Base-by-base conservation (phyloP, 2,888 invertebrate species). In the Acrobeloides nanus region DNA sequence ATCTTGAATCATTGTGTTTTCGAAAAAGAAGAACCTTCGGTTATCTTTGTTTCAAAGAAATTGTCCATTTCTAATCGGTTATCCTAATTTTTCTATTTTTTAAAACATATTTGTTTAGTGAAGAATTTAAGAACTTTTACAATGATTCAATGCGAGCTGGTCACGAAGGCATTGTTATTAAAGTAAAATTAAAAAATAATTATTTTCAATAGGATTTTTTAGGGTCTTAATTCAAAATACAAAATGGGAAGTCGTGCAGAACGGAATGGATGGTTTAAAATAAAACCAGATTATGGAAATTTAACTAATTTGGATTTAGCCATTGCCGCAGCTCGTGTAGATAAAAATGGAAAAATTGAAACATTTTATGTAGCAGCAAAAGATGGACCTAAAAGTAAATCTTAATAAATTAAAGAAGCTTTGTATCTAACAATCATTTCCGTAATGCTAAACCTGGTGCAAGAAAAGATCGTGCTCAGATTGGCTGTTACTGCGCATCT, bases 141-240 rank as follows among this genome's bases (percentile, higher is more conserved):
- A 57, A 62, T 10, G 37, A 46, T 15, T 61, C 64, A 7, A 66
- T 71, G 66, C 38, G 53, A 17, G 51, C 51, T 15, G 59, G 61
- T 26, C 67, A 71, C 39, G 70, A 70, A 47, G 70, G 70, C 34
- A 64, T 70, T 25, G 70, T 72, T 1, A 57, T 71, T 21, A 70
- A 70, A 53, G 51, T 59, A 10, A 46, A 32, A 15, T 26, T 31
- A 37, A 25, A 6, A 15, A 18, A 10, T 24, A 41, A n/a, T 38
- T 29, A 10, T 8, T 34, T 20, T 38, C 23, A 21, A 20, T 24
- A 8, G 17, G 12, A 15, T 44, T 34, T 46, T 40, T 43, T 24
- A 46, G 53, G 43, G 52, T 10, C 12, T 27, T n/a, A 33, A 61
- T 7, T 46, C 57, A 4, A 23, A 20, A 5, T 60, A 60, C 42